phyloP scores from a whole-genome alignment of 2,797 vertebrate genomes.

The Sebastes alutus region DNA sequence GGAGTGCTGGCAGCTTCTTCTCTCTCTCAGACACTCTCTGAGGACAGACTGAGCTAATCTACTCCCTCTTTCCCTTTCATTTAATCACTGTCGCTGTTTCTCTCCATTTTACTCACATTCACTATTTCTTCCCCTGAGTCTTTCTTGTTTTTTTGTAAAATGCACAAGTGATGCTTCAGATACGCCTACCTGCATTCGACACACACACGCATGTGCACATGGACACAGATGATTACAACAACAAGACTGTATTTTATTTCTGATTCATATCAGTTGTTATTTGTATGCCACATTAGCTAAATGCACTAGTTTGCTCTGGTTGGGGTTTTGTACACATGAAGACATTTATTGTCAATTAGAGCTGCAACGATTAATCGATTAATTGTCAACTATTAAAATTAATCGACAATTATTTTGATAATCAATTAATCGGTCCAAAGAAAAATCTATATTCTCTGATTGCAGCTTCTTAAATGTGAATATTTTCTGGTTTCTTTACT shows the following conservation, averaged over 20 bases:
- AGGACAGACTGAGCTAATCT: conserved; percentile 70
- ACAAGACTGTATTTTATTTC: not conserved
- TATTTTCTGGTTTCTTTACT: too few species aligned
- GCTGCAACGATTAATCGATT: too few species aligned
- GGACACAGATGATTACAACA: not conserved
- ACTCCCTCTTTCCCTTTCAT: conserved; percentile 65
- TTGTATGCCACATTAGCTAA: not conserved
- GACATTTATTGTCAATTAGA: not conserved
- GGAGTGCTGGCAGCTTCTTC: conserved; percentile 59
- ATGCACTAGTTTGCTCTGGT: not conserved
- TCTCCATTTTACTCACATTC: conserved; percentile 49
- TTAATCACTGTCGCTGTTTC: conserved; percentile 65
- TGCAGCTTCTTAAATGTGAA: too few species aligned
- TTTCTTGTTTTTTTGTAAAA: conserved; percentile 3
- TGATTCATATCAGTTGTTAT: not conserved
- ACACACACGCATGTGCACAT: not conserved
- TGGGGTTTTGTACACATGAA: not conserved
- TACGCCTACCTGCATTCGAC: not conserved
- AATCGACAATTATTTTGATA: too few species aligned
- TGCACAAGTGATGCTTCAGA: not conserved
- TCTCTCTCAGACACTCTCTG: conserved; percentile 63
- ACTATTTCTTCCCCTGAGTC: conserved; percentile 11
- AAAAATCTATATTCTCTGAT: too few species aligned
- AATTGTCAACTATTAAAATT: too few species aligned
- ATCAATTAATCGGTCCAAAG: too few species aligned